These are phyloP conservation scores for Paralichthys olivaceus DNA, from an alignment of 2,113 vertebrate genomes.

Conservation along the genomic window DNA sequence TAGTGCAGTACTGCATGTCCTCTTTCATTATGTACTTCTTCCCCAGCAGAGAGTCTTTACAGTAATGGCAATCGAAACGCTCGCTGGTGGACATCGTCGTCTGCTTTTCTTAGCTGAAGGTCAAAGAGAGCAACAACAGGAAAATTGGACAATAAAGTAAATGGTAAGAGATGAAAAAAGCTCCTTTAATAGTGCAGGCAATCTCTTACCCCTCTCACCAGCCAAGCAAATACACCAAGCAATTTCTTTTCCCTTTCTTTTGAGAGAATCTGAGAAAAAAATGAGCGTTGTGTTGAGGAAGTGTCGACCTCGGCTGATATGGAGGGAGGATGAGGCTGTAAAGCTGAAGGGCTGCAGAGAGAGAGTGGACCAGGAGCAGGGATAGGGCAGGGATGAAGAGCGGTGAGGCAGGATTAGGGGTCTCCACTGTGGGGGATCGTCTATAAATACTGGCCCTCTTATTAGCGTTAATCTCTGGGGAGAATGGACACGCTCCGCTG, in stretches of 20 bases:
- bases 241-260: slow-evolving; percentile 14
- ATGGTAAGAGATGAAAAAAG: background rate
- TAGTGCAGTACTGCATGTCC: slow-evolving; percentile 89
- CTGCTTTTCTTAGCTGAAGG: slow-evolving; percentile 55
- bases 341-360: slow-evolving; percentile 42
- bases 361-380: slow-evolving; percentile 37
- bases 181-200: slow-evolving; percentile 21
- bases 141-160: slow-evolving; percentile 21
- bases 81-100: slow-evolving; percentile 82
- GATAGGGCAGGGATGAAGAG: slow-evolving; percentile 56
- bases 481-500: slow-evolving; percentile 69
- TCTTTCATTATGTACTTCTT: slow-evolving; percentile 92
- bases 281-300: slow-evolving; percentile 15
- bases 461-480: slow-evolving; percentile 82
- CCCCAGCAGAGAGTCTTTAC: slow-evolving; percentile 90
- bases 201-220: slow-evolving; percentile 24
- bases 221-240: slow-evolving; percentile 13
- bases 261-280: slow-evolving; percentile 21
- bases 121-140: slow-evolving; percentile 35
- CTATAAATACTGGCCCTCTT: slow-evolving; percentile 86
- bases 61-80: slow-evolving; percentile 89
- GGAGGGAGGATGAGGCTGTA: slow-evolving; percentile 35
- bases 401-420: slow-evolving; percentile 78
- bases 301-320: slow-evolving; percentile 57
- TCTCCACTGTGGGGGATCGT: slow-evolving; percentile 72